These are phyloP conservation scores for Mirounga angustirostris DNA, from an alignment of 2,113 vertebrate species.

Conservation along the genomic window DNA sequence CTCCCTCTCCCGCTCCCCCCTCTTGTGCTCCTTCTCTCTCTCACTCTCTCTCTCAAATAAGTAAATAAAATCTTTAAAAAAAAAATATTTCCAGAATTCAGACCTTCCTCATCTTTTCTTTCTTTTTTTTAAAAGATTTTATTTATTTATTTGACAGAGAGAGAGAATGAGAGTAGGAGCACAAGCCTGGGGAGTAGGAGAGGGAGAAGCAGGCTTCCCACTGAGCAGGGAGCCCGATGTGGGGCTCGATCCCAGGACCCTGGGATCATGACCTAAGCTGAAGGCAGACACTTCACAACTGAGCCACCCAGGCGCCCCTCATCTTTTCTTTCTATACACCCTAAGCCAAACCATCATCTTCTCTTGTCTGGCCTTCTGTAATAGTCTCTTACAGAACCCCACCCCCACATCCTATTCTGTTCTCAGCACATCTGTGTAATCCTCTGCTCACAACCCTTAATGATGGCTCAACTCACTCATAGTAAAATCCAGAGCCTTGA, in stretches of 20 bases:
- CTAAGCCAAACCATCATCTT: not conserved
- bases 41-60: no score
- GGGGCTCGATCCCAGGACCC: no score
- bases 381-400: not conserved
- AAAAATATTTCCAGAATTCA: not conserved
- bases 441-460: constrained; percentile 2
- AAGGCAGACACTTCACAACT: no score
- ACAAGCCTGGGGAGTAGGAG: no score
- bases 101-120: not conserved
- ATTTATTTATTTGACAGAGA: no score
- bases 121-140: not conserved
- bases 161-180: no score
- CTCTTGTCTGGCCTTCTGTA: not conserved
- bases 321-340: not conserved
- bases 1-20: no score
- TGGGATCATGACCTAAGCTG: no score
- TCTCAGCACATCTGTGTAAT: not conserved
- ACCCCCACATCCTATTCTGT: not conserved
- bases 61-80: no score
- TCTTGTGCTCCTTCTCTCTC: no score
- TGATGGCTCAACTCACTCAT: not conserved
- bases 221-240: no score
- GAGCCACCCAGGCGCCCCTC: not conserved
- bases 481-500: not conserved
- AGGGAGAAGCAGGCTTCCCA: no score